These are phyloP conservation scores for Rousettus leschenaultii DNA, from an alignment of 2,113 vertebrate species.

Conservation along the genomic window DNA sequence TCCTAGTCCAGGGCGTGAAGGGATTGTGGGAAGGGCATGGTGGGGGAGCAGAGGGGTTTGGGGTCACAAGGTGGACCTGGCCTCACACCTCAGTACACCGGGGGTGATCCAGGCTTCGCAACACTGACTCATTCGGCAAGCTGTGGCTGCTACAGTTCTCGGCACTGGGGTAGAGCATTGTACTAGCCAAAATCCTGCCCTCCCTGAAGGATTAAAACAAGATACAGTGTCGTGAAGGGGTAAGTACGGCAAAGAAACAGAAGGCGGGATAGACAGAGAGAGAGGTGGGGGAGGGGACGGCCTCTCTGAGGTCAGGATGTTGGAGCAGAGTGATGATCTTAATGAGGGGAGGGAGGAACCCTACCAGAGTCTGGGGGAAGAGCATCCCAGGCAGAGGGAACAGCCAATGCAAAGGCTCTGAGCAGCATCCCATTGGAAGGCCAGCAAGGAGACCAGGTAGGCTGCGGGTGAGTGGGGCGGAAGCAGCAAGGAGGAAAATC, in stretches of 20 bases:
- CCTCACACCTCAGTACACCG: not conserved
- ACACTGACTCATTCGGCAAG: not conserved
- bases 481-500: not conserved
- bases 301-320: not conserved
- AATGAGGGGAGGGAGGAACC: not conserved
- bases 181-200: not conserved
- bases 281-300: not conserved
- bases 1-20: not conserved
- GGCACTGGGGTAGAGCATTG: not conserved
- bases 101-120: not conserved
- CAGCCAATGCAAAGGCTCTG: not conserved
- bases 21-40: rapidly evolving
- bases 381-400: not conserved
- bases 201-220: not conserved
- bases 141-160: not conserved
- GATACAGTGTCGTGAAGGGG: conserved; percentile 18
- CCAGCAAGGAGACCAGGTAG: not conserved
- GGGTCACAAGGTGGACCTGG: not conserved
- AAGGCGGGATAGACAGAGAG: not conserved
- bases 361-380: not conserved
- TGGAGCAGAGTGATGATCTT: not conserved
- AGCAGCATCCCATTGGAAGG: not conserved
- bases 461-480: not conserved
- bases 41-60: not conserved
- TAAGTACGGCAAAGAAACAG: not conserved